These are phyloP conservation scores for Eudyptes chrysolophus DNA, from an alignment of 2,113 vertebrate genomes.

Conservation along the genomic window DNA sequence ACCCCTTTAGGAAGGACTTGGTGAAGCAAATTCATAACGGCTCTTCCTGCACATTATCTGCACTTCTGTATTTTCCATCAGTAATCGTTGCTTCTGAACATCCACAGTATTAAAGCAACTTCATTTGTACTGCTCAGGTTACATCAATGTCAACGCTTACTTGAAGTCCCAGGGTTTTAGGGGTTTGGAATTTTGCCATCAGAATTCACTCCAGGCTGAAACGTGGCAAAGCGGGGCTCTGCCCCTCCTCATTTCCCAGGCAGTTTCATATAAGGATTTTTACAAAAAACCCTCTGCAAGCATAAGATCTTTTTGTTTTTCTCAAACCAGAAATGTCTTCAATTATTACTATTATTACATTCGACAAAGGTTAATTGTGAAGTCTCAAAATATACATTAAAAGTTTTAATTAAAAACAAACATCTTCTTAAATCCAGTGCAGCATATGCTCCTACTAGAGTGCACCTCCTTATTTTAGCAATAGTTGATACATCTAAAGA, in stretches of 20 bases:
- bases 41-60: slow-evolving; percentile 11
- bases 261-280: background rate
- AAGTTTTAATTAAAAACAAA: background rate
- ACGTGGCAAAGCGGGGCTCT: background rate
- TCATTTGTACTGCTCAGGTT: slow-evolving; percentile 41
- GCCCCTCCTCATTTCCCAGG: background rate
- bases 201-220: background rate
- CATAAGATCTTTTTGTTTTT: background rate
- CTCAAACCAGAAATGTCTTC: background rate
- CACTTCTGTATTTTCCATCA: slow-evolving; percentile 41
- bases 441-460: background rate
- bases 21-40: background rate
- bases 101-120: background rate
- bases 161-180: background rate
- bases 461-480: background rate
- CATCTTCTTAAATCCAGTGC: background rate
- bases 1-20: background rate
- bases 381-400: background rate
- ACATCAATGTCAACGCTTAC: slow-evolving; percentile 12
- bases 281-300: background rate
- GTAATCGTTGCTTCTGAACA: background rate
- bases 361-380: background rate
- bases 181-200: slow-evolving; percentile 25
- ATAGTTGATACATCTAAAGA: background rate
- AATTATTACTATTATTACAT: background rate